These are phyloP conservation scores for Saccopteryx bilineata DNA, from an alignment of 2,113 vertebrate species.

Conservation along the genomic window DNA sequence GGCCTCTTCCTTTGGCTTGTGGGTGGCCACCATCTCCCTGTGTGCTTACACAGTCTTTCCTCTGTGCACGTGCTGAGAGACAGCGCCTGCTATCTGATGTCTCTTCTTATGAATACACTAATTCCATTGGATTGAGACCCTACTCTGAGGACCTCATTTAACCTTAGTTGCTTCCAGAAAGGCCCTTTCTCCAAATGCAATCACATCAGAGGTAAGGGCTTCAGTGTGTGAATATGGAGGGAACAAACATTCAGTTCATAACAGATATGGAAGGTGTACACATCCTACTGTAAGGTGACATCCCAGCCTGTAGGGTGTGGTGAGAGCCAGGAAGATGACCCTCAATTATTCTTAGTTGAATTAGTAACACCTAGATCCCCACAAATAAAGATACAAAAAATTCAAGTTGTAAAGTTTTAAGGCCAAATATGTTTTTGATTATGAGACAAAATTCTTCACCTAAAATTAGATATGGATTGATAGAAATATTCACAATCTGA, in stretches of 20 bases:
- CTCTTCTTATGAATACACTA: not conserved
- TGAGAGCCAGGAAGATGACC: not conserved
- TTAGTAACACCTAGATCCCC: not conserved
- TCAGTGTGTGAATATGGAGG: not conserved
- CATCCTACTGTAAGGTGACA: not conserved
- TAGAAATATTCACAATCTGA: not conserved
- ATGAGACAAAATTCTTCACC: not conserved
- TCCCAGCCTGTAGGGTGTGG: not conserved
- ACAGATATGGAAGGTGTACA: not conserved
- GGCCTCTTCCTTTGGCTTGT: not conserved
- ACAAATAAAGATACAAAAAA: not conserved
- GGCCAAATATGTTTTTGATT: not conserved
- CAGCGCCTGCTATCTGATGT: not conserved
- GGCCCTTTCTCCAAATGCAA: not conserved
- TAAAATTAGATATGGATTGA: slow-evolving; percentile 2
- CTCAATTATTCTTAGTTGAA: not conserved
- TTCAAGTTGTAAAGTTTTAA: not conserved
- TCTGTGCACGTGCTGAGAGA: not conserved
- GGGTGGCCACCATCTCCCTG: not conserved
- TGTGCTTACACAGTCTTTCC: not conserved
- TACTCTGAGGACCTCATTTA: not conserved
- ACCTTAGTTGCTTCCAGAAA: not conserved
- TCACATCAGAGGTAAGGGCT: not conserved
- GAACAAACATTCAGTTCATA: not conserved
- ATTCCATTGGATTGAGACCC: not conserved